A percentile compares a stretch with the other conserved stretches of the same genome.
Conservation (phyloP, 2,113 vertebrate genomes). For the Felis chaus region DNA sequence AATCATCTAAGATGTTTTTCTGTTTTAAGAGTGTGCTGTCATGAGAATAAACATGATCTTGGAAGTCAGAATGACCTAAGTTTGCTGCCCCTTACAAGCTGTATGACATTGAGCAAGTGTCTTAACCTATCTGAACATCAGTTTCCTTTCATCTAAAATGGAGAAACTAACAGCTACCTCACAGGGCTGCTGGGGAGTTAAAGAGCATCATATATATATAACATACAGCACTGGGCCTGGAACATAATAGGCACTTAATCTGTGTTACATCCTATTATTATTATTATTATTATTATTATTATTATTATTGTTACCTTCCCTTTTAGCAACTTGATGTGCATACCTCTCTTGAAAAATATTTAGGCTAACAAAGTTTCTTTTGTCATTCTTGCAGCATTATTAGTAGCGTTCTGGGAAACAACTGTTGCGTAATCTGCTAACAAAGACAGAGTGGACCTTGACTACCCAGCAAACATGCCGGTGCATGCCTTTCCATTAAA, state of each 20-base stretch:
- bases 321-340: fast-evolving
- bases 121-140: not conserved
- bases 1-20: not conserved
- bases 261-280: not conserved
- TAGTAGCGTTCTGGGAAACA: conserved; percentile 41
- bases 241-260: not conserved
- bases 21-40: not conserved
- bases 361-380: conserved; percentile 2
- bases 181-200: not conserved
- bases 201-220: not conserved
- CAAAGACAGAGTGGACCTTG: conserved; percentile 35
- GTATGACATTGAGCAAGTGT: not conserved
- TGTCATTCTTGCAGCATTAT: not conserved
- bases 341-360: not conserved
- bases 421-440: not conserved
- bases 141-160: not conserved
- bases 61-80: not conserved
- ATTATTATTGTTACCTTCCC: not conserved
- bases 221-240: not conserved
- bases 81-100: not conserved
- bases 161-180: not conserved
- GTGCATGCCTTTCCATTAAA: conserved; percentile 59
- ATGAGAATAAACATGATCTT: not conserved
- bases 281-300: not conserved
- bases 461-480: conserved; percentile 70